Conservation (phyloP, 2,113 vertebrate species). For the Anser cygnoides region DNA sequence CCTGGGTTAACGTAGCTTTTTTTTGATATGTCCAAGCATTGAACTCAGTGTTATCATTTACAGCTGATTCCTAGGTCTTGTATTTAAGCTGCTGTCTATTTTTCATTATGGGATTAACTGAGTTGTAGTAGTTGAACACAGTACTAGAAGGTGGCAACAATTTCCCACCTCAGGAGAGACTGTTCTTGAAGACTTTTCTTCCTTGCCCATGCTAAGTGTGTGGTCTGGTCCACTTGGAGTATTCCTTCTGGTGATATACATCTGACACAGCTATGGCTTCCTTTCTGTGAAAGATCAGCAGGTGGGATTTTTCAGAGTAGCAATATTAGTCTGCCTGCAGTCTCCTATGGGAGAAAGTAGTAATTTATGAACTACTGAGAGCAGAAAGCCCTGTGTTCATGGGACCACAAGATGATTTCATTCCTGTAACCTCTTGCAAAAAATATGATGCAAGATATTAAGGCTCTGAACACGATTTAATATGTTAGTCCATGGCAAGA, state of each 20-base stretch:
- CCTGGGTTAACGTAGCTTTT: not conserved
- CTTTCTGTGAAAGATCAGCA: not conserved
- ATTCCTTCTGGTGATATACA: not conserved
- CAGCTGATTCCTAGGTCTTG: not conserved
- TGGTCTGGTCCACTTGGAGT: not conserved
- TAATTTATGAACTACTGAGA: not conserved
- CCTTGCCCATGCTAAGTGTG: not conserved
- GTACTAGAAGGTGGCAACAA: not conserved
- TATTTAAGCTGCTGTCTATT: not conserved
- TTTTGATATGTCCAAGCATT: not conserved
- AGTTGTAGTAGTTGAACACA: accelerated
- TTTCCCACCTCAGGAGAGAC: not conserved
- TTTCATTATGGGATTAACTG: not conserved
- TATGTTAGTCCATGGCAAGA: not conserved
- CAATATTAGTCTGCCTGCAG: not conserved
- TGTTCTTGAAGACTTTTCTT: not conserved
- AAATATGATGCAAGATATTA: not conserved
- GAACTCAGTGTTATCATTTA: not conserved
- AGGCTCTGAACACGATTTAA: not conserved
- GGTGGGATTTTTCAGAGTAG: not conserved
- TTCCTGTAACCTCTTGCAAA: not conserved
- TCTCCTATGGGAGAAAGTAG: not conserved
- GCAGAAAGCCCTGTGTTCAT: not conserved
- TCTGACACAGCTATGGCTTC: not conserved
- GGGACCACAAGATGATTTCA: not conserved